These are phyloP conservation scores for Prionace glauca DNA, from an alignment of 2,797 vertebrate genomes.

Conservation along the genomic window DNA sequence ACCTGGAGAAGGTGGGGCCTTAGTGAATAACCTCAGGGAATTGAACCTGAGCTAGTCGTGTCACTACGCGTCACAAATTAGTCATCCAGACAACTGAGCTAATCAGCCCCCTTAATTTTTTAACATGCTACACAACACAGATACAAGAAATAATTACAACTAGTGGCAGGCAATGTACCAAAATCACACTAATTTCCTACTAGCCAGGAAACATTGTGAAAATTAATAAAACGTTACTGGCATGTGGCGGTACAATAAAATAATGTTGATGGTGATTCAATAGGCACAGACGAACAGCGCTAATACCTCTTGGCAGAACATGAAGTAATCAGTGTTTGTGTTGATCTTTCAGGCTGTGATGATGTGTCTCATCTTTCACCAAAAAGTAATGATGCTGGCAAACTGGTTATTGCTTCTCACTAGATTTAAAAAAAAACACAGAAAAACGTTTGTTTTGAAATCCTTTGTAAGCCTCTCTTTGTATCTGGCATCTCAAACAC, in stretches of 20 bases:
- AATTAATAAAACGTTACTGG: background rate
- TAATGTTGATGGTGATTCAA: constrained; percentile 19
- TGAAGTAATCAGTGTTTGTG: constrained; percentile 19
- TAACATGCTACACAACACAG: background rate
- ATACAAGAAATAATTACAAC: background rate
- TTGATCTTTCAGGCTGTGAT: constrained; percentile 8
- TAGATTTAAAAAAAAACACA: background rate
- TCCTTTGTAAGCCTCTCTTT: background rate
- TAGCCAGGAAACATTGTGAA: no score
- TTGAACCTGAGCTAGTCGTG: no score
- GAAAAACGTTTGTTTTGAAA: background rate
- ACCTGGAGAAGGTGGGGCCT: no score
- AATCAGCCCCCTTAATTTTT: background rate
- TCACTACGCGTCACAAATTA: no score
- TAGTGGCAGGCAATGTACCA: background rate
- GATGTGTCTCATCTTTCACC: constrained; percentile 23
- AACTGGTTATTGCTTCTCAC: background rate
- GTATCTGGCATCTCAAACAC: constrained; percentile 6
- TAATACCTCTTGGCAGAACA: constrained; percentile 23
- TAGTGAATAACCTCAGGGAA: no score
- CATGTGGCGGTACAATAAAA: background rate
- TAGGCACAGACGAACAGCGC: background rate
- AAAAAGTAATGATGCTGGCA: background rate
- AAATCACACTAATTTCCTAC: background rate
- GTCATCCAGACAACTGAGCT: no score